Evolutionary conservation across 2,797 vertebrate genomes (phyloP).

Genomic region (Schizothorax lantsangensis): DNA sequence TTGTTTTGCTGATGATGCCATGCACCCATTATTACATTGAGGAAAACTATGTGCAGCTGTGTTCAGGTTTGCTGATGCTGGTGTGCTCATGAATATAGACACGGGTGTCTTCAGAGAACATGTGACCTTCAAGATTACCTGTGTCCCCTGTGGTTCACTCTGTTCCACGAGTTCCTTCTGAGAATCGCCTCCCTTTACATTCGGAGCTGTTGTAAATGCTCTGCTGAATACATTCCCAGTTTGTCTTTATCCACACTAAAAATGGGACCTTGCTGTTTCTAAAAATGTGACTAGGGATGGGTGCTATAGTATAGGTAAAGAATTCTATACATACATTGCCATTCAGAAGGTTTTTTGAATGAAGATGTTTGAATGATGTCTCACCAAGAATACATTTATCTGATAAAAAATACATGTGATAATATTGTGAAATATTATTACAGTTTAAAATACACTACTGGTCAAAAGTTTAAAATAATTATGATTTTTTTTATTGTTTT

Average conservation of each 20-base stretch:
- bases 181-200: not conserved
- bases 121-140: not conserved
- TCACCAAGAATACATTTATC: not conserved
- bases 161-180: not conserved
- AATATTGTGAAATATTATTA: not conserved
- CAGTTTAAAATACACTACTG: not conserved
- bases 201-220: not conserved
- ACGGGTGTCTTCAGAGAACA: not conserved
- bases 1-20: not conserved
- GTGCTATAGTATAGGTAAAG: not conserved
- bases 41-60: not conserved
- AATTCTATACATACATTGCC: not conserved
- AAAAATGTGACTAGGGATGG: not conserved
- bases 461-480: not conserved
- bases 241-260: not conserved
- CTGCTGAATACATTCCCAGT: not conserved
- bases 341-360: not conserved
- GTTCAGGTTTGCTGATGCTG: not conserved
- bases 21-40: not conserved
- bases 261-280: not conserved
- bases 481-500: not conserved
- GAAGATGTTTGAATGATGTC: not conserved
- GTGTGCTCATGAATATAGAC: conserved; percentile 19
- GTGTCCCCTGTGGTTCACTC: conserved; percentile 6
- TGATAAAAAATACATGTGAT: not conserved